Percentiles rank a stretch among this genome's conserved stretches.
phyloP scores from a whole-genome alignment of 2,113 vertebrate species.

The Lucifuga dentata region DNA sequence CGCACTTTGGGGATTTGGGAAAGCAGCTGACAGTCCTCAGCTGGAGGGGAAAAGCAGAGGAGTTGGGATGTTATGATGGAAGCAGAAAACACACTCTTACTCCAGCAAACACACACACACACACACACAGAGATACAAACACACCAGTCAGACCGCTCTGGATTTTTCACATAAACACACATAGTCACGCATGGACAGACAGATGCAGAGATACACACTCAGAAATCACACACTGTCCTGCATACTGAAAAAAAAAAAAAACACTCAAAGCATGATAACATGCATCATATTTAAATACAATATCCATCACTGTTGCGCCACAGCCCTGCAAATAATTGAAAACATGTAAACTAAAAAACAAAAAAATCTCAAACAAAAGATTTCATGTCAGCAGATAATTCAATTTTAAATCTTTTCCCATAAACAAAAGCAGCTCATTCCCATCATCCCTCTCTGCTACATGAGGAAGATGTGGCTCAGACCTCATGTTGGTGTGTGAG shows the following conservation, averaged over 20 bases:
- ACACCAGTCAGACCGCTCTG: too few relatives aligned
- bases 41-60: conserved; percentile 76
- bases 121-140: background rate
- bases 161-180: background rate
- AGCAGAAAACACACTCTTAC: conserved; percentile 44
- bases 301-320: conserved; percentile 8
- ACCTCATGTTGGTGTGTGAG: background rate
- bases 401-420: conserved; percentile 25
- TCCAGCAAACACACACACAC: background rate
- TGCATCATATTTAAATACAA: conserved; percentile 10
- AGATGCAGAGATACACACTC: background rate
- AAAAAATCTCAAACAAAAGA: conserved; percentile 14
- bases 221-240: too few relatives aligned
- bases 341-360: conserved; percentile 15
- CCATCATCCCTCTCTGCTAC: conserved; percentile 9
- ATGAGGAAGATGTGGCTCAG: conserved; percentile 1
- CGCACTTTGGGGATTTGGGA: conserved; percentile 94
- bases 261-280: too few relatives aligned
- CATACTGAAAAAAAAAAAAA: too few relatives aligned
- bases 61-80: conserved; percentile 48
- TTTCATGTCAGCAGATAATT: conserved; percentile 10
- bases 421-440: conserved; percentile 34
- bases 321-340: conserved; percentile 1
- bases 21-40: conserved; percentile 96
- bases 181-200: conserved; percentile 5